Conservation (phyloP, 2,888 invertebrate species). For the Onthophagus sagittarius region DNA sequence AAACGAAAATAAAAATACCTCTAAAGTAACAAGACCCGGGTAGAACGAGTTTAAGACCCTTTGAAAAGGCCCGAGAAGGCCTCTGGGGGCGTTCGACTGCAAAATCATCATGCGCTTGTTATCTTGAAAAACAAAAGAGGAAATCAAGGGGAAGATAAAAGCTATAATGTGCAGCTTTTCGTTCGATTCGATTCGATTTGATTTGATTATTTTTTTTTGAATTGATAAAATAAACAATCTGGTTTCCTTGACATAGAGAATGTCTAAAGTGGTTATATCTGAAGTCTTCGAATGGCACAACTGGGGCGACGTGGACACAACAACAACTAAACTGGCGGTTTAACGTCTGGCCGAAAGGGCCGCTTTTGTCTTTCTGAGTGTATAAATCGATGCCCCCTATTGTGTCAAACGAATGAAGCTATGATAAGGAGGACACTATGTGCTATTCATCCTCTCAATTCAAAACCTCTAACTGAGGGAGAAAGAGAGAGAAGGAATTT, state of each 20-base stretch:
- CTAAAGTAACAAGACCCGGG: constrained; percentile 68
- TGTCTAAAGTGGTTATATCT: no score
- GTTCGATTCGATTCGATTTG: constrained; percentile 12
- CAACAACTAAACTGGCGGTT: background rate
- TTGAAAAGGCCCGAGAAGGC: constrained; percentile 43
- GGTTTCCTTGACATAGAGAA: no score
- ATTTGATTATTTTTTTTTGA: background rate
- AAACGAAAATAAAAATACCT: constrained; percentile 52
- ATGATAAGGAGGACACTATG: no score
- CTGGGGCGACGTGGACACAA: no score
- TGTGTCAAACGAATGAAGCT: no score
- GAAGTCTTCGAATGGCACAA: no score
- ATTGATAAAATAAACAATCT: background rate
- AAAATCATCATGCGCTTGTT: constrained; percentile 48
- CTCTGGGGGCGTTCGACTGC: constrained; percentile 42
- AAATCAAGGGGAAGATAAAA: constrained; percentile 21
- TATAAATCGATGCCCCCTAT: no score
- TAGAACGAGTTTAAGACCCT: constrained; percentile 59
- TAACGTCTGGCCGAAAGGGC: no score
- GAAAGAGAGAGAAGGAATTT: background rate
- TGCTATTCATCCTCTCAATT: no score
- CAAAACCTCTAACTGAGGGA: no score
- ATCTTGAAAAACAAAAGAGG: constrained; percentile 36
- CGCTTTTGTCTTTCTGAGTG: no score
- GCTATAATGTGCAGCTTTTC: background rate